Base-by-base conservation (phyloP, 2,888 invertebrate genomes). In the Operophtera brumata region DNA sequence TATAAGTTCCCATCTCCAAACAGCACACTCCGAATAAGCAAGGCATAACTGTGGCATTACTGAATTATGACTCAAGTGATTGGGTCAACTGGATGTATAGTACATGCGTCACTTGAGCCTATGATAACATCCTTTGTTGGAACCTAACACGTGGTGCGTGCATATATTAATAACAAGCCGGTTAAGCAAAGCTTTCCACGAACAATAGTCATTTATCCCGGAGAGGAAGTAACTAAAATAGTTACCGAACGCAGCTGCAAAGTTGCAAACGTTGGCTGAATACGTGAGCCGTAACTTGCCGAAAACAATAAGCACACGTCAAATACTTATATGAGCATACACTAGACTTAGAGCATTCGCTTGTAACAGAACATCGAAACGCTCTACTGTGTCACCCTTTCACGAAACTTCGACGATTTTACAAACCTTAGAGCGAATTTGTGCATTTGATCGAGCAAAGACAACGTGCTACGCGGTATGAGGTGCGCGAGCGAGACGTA, bases 111-210 rank as follows among this genome's bases (percentile, higher is more conserved):
- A 63, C 30, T 45, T 49, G 35, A 13, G 35, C 32, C 54, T 54
- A 56, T 47, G 54, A 64, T 58, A 64, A 64, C 61, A 64, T 64
- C 64, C 64, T 64, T 64, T 64, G 64, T 63, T 59, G 61, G 43
- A 64, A 64, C 59, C 45, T 45, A 46, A 64, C 42, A 54, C 58
- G 11, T n/a, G 10, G 40, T 12, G 46, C 46, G 10, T 43, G 44
- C 26, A 14, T 46, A 43, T 47, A 44, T 44, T 28, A 43, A 54
- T 37, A 54, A 47, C 37, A 48, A 47, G 14, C 37, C 41, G 11
- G 36, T 51, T 57, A 32, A 37, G 45, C 36, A 32, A 50, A 51
- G 43, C 28, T 48, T 54, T 57, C 52, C 7, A 30, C 45, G 44
- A 55, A 50, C 49, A 50, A 50, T 50, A 49, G 36, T 37, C 36